Base-by-base conservation (phyloP, 2,797 vertebrate species). In the Eurystomus glaucurus region DNA sequence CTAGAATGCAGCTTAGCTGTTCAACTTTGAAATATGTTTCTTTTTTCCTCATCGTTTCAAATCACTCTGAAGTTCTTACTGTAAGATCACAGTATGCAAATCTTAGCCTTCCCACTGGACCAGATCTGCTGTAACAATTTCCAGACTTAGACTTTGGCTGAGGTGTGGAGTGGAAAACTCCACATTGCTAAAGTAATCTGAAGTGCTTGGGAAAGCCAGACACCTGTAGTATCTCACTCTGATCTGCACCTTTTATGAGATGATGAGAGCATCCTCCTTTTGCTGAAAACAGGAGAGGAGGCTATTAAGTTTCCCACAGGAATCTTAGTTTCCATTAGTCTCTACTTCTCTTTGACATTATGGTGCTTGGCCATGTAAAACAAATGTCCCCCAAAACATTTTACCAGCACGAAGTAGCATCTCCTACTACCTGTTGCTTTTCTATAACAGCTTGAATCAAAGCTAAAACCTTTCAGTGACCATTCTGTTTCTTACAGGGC, bases 401-500 rank as follows among this genome's bases (percentile, higher is more conserved):
- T 92, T 91, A 39, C 78, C 45, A 57, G 31, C 29, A 85, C 90
- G 35, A 70, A 64, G 29, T 6, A 79, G 41, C 29, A 93, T 78
- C 86, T 87, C 46, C n/a, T 61, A 25, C 48, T 76, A 39, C 60
- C 13, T 48, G 9, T 23, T 77, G 51, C 25, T 85, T 80, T 92
- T 70, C 13, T 37, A 0, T 29, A 80, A 23, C 26, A 41, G 16
- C 25, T 20, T 69, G 45, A 80, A 85, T 55, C 46, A 48, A 81
- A 86, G 9, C 41, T 55, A 18, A 77, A 55, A 15, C 29, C n/a
- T 85, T 79, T 82, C 45, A 5, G 51, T 89, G 72, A 61, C 28
- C 14, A 0, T 92, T 94, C 70, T 94, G 17, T 97, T 48, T 14
- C 68, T 96, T 94, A 75, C 91, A 99, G 99, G 98, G 74, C 98